These are phyloP conservation scores for Entomyzon cyanotis DNA, from an alignment of 2,113 vertebrate species.

Conservation along the genomic window DNA sequence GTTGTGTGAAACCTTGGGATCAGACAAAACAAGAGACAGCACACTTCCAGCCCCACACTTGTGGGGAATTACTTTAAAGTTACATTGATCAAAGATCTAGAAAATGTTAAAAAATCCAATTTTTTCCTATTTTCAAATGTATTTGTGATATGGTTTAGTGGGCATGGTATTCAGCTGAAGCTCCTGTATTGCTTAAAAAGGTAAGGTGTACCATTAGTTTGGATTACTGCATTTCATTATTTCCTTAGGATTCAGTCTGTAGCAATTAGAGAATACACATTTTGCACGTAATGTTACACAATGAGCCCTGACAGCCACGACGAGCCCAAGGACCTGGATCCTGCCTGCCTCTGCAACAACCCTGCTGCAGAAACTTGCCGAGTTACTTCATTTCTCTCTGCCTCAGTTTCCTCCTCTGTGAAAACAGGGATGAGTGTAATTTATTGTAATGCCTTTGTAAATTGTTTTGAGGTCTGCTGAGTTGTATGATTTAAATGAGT, in stretches of 20 bases:
- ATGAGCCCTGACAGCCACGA: rapidly evolving
- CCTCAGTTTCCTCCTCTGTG: constrained; percentile 20
- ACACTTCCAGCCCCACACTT: rapidly evolving
- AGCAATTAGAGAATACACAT: not conserved
- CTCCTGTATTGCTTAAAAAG: not conserved
- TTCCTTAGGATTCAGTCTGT: not conserved
- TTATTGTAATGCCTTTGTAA: not conserved
- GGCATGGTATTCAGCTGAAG: not conserved
- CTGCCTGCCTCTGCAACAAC: not conserved
- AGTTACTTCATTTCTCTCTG: not conserved
- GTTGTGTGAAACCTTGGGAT: not conserved
- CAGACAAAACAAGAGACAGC: not conserved
- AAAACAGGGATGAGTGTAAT: not conserved
- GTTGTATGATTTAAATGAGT: not conserved
- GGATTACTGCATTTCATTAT: not conserved
- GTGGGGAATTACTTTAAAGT: not conserved
- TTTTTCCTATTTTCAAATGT: not conserved
- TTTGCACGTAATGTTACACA: not conserved
- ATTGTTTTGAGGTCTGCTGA: not conserved
- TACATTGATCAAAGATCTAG: not conserved
- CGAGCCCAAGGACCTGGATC: not conserved
- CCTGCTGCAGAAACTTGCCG: not conserved
- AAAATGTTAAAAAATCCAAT: rapidly evolving
- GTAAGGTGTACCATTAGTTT: not conserved
- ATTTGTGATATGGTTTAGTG: not conserved